Conservation (phyloP, 2,113 vertebrate genomes). For the Catharus bicknelli region DNA sequence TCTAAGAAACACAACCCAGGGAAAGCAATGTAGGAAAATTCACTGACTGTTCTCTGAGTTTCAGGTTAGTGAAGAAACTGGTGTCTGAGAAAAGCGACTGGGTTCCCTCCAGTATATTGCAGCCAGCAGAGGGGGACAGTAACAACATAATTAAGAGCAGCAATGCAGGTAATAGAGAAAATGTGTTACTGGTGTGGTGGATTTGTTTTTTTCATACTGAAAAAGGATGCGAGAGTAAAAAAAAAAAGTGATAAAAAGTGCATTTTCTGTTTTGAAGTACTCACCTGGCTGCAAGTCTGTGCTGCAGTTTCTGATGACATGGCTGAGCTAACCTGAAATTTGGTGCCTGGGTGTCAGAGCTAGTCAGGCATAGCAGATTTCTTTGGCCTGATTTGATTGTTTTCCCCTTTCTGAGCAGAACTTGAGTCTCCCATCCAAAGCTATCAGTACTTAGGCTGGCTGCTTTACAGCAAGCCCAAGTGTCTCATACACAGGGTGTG, state of each 20-base stretch:
- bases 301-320: neutral
- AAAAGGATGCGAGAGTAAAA: neutral
- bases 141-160: constrained; percentile 72
- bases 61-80: constrained; percentile 88
- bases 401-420: neutral
- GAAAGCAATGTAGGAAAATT: neutral
- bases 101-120: constrained; percentile 80
- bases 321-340: neutral
- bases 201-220: too few species aligned
- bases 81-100: constrained; percentile 82
- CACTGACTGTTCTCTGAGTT: constrained; percentile 35
- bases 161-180: constrained; percentile 71
- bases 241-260: neutral
- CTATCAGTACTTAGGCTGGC: neutral
- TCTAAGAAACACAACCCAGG: neutral
- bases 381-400: neutral
- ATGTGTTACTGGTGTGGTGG: neutral
- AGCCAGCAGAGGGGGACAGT: constrained; percentile 75
- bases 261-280: neutral
- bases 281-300: neutral
- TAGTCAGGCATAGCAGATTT: neutral
- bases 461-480: neutral
- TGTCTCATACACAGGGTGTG: neutral
- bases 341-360: neutral
- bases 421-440: neutral